Conservation (phyloP, 2,888 invertebrate species). For the Tipula unca region DNA sequence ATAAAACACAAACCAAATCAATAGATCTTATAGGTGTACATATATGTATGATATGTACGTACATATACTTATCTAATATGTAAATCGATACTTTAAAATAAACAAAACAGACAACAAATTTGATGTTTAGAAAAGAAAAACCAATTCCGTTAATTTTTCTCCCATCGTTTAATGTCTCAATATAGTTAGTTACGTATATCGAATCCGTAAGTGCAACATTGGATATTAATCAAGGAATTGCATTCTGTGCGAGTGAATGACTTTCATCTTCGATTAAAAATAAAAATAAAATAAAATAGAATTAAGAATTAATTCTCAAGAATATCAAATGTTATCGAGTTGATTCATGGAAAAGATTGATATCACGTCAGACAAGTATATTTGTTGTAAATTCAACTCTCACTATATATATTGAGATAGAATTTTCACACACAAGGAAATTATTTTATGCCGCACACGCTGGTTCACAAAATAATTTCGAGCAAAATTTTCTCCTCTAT, state of each 20-base stretch:
- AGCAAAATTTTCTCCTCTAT: background rate
- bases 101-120: background rate
- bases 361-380: background rate
- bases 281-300: background rate
- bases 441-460: background rate
- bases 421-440: background rate
- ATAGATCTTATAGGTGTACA: background rate
- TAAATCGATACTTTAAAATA: background rate
- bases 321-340: background rate
- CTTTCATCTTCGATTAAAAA: background rate
- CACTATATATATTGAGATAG: no score
- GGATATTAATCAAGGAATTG: background rate
- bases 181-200: background rate
- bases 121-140: background rate
- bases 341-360: background rate
- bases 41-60: no score
- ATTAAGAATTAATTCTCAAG: background rate
- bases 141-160: background rate
- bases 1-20: background rate
- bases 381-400: background rate
- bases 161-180: background rate
- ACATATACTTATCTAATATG: background rate
- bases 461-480: background rate
- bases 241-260: background rate
- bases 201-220: background rate